A percentile compares a stretch with the other conserved stretches of the same genome.
Evolutionary conservation across 2,888 invertebrate species (phyloP).

Genomic region (Arge pagana): DNA sequence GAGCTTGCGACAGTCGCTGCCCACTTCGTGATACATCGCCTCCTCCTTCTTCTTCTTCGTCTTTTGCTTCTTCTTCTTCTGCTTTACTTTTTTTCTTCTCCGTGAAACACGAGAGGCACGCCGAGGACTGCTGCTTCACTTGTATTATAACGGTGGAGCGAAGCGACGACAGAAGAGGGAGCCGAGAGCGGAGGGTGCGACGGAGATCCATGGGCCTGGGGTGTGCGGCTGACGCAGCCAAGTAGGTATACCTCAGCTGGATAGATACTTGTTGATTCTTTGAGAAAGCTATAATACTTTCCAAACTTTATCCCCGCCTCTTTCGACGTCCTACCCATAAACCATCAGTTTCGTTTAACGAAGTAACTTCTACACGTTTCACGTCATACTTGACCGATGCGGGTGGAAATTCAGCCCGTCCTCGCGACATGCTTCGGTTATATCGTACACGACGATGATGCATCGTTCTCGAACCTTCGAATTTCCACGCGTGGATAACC

Average conservation of each 20-base stretch:
- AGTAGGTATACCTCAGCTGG: slow-evolving; percentile 33
- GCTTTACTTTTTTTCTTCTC: slow-evolving; percentile 40
- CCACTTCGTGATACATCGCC: too few species aligned
- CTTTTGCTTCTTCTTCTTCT: too few species aligned
- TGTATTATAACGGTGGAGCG: not conserved
- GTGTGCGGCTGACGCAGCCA: slow-evolving; percentile 34
- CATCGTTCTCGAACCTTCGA: too few species aligned
- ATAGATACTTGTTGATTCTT: slow-evolving; percentile 51
- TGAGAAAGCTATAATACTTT: slow-evolving; percentile 25
- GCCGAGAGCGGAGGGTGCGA: slow-evolving; percentile 28
- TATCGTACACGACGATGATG: too few species aligned
- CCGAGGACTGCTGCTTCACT: slow-evolving; percentile 20
- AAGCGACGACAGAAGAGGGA: slow-evolving; percentile 18
- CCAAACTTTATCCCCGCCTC: slow-evolving; percentile 3
- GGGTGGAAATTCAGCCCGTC: too few species aligned
- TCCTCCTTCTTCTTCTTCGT: too few species aligned
- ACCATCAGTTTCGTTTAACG: slow-evolving; percentile 14
- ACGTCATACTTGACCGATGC: too few species aligned
- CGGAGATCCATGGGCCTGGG: slow-evolving; percentile 12
- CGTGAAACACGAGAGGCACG: slow-evolving; percentile 14
- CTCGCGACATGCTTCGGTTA: too few species aligned
- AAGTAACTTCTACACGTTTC: not conserved
- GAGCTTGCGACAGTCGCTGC: too few species aligned
- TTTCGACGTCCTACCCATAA: slow-evolving; percentile 2
- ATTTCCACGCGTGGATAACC: too few species aligned